Evolutionary conservation across 2,113 vertebrate genomes (phyloP).

Genomic region (Gnathonemus echidnorhynchus): DNA sequence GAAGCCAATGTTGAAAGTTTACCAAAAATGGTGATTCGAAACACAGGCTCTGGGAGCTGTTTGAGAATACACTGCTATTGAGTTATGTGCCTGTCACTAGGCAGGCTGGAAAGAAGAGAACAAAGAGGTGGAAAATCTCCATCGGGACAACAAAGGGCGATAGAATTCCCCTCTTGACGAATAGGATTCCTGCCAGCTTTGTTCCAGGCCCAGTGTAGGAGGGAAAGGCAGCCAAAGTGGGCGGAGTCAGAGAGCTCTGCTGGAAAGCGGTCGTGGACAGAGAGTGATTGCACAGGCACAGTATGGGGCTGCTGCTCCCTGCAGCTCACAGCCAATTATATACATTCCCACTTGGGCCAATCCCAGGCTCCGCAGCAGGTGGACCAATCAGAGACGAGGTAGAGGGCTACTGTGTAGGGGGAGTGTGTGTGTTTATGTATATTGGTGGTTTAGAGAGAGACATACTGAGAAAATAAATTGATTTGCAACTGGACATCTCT

Average conservation of each 20-base stretch:
- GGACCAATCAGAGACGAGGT: not conserved
- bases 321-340: constrained; percentile 10
- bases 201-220: constrained; percentile 23
- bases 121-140: constrained; percentile 33
- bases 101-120: constrained; percentile 5
- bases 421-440: not conserved
- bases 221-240: not conserved
- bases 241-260: not conserved
- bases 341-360: constrained; percentile 13
- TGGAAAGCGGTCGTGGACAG: not conserved
- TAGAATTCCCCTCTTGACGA: constrained; percentile 33
- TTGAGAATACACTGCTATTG: not conserved
- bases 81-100: not conserved
- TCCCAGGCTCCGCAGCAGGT: not conserved
- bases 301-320: not conserved
- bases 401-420: not conserved
- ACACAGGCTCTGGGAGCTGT: not conserved
- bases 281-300: constrained; percentile 10
- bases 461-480: not conserved
- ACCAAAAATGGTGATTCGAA: not conserved
- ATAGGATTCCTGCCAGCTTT: constrained; percentile 36
- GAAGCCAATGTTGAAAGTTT: not conserved
- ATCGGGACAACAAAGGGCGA: constrained; percentile 36
- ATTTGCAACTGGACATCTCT: not conserved
- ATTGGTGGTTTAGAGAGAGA: not conserved